Evolutionary conservation across 2,113 vertebrate genomes (phyloP).

Genomic region (Mastomys coucha): DNA sequence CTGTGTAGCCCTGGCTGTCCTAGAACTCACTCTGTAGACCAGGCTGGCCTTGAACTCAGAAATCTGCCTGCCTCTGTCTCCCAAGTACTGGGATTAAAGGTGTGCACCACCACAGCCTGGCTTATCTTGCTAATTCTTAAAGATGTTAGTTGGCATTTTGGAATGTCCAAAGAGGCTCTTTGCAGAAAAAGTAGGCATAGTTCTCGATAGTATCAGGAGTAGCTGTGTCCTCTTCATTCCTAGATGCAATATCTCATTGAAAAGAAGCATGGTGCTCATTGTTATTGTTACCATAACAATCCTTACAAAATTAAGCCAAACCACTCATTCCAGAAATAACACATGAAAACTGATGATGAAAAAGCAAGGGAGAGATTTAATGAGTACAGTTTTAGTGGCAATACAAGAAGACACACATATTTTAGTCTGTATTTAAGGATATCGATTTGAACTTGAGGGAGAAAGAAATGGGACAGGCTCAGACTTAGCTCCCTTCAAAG

Average conservation of each 20-base stretch:
- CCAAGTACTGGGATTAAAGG: too few species aligned
- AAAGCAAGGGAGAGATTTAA: neutral
- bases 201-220: neutral
- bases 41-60: too few species aligned
- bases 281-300: too few species aligned
- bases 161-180: slow-evolving; percentile 30
- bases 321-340: neutral
- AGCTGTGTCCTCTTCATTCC: neutral
- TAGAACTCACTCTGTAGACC: too few species aligned
- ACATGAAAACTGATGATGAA: neutral
- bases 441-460: neutral
- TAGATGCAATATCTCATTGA: neutral
- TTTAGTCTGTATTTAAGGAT: neutral
- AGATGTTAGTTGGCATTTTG: neutral
- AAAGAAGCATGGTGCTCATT: neutral
- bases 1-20: too few species aligned
- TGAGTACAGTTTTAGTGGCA: neutral
- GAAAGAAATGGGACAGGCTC: neutral
- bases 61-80: too few species aligned
- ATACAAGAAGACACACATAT: neutral
- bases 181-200: neutral
- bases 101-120: too few species aligned
- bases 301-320: neutral
- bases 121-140: slow-evolving; percentile 13
- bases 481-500: neutral